Base-by-base conservation (phyloP, 2,888 invertebrate species). In the Acleris holmiana region DNA sequence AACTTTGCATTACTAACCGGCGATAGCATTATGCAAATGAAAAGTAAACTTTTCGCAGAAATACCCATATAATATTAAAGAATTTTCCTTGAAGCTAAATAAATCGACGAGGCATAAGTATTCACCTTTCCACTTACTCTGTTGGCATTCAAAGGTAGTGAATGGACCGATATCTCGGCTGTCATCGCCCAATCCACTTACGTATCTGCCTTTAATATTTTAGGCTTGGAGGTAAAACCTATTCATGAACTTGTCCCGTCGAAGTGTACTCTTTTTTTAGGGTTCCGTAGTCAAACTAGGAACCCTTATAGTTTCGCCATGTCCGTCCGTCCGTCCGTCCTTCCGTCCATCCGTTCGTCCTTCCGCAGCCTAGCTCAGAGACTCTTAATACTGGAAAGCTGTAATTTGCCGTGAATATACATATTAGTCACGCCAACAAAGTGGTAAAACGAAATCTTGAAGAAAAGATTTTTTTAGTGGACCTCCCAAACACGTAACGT, bases 181-280 rank as follows among this genome's bases (percentile, higher is more conserved):
- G 67, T 47, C 56, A 50, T 59, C 21, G 46, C 49, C 53, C 58
- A 58, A 67, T 61, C 57, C 21, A 62, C 54, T 59, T 41, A 63
- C 35, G 13, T 3, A 35, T 13, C 35, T 35, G 35, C 58, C 54
- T 67, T 59, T 62, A 50, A 63, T 63, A 56, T 56, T 64, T 56
- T 57, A 35, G 13, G 35, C 35, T 35, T 60, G 56, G 46, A 50
- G 66, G 58, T 55, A 54, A 67, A 68, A 68, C 63, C 60, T 60
- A 70, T 69, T 73, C 70, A 70, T 71, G 70, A 68, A 73, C 61
- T 67, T 68, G 75, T 69, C 73, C 61, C 55, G 56, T 61, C 67
- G 61, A 68, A 69, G 72, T 69, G 75, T 70, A 69, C 58, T n/a
- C n/a, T n/a, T n/a, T n/a, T n/a, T n/a, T n/a, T n/a, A n/a, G n/a